phyloP scores from a whole-genome alignment of 2,797 vertebrate genomes.

The Merluccius polli region DNA sequence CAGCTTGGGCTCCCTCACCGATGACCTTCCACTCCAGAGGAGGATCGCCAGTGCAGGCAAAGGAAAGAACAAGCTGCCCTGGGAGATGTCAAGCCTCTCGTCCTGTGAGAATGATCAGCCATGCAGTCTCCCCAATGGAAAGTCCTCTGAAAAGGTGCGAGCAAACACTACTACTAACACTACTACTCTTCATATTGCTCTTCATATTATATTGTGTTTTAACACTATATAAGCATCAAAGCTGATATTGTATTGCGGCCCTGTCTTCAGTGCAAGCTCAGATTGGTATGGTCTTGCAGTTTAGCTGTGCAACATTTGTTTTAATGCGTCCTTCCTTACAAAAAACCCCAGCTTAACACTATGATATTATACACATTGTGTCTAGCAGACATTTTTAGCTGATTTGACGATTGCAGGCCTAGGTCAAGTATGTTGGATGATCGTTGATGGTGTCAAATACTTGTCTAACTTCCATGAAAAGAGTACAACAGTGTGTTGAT shows the following conservation, averaged over 20 bases:
- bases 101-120: slow-evolving; percentile 56
- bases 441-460: too few species aligned
- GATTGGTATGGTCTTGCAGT: neutral
- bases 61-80: slow-evolving; percentile 89
- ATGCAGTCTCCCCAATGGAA: slow-evolving; percentile 46
- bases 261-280: neutral
- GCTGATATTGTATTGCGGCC: neutral
- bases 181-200: neutral
- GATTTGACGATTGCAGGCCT: neutral
- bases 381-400: neutral
- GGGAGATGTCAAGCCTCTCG: slow-evolving; percentile 76
- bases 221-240: neutral
- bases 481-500: neutral
- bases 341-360: neutral
- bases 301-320: neutral
- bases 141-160: slow-evolving; percentile 67
- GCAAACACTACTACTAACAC: slow-evolving; percentile 6
- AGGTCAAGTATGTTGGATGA: neutral
- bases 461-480: neutral
- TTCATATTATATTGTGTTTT: neutral
- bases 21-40: slow-evolving; percentile 63
- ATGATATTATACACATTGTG: neutral
- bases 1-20: slow-evolving; percentile 60
- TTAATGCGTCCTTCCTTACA: neutral
- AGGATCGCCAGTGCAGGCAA: slow-evolving; percentile 87